Evolutionary conservation across 2,797 vertebrate species (phyloP).

Genomic region (Choloepus didactylus): DNA sequence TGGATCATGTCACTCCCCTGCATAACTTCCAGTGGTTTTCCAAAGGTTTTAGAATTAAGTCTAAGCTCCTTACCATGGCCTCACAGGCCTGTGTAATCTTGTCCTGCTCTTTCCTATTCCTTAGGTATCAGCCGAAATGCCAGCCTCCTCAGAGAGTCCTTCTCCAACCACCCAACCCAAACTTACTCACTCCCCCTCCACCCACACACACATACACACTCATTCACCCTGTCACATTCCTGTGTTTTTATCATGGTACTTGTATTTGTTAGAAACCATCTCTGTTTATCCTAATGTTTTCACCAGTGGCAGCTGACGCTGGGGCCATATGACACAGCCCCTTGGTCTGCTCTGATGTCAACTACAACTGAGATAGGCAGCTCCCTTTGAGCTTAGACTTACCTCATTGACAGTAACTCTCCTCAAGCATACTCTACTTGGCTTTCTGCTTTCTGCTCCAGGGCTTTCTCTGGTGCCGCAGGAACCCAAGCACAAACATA

Average conservation of each 20-base stretch:
- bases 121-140: background rate
- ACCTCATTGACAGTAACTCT: background rate
- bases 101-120: background rate
- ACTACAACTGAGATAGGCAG: background rate
- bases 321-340: background rate
- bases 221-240: background rate
- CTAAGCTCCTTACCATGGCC: background rate
- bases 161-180: background rate
- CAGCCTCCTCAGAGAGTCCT: background rate
- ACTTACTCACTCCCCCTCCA: background rate
- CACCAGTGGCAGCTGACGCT: background rate
- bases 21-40: background rate
- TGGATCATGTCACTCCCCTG: background rate
- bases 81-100: background rate
- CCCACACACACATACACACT: background rate
- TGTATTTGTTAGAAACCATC: constrained; percentile 13
- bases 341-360: background rate
- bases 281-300: background rate
- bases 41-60: constrained; percentile 2
- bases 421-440: background rate
- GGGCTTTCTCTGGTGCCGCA: background rate
- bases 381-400: background rate
- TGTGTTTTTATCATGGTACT: background rate
- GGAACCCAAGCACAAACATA: background rate
- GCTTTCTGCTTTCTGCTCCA: constrained; percentile 15